Percentiles rank a stretch among this genome's conserved stretches.
Conservation (phyloP, 2,113 vertebrate genomes). For the Antennarius striatus region DNA sequence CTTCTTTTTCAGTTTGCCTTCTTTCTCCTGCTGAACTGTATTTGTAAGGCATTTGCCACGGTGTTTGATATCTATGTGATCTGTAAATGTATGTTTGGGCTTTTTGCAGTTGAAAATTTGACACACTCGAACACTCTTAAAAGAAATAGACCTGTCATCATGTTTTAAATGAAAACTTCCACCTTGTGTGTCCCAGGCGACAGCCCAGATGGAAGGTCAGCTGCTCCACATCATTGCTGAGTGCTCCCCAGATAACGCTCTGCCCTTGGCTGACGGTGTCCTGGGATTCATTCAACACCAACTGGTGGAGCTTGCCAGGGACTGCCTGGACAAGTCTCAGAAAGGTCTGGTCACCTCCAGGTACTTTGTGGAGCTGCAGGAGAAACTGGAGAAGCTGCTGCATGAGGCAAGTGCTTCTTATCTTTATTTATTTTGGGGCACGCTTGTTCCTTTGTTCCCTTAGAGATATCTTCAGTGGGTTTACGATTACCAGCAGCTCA, state of each 20-base stretch:
- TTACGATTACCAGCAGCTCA: slow-evolving; percentile 9
- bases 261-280: slow-evolving; percentile 90
- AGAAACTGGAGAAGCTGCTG: slow-evolving; percentile 93
- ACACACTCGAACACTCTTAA: background rate
- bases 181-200: slow-evolving; percentile 81
- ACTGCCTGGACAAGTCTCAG: slow-evolving; percentile 92
- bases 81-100: background rate
- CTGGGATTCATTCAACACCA: slow-evolving; percentile 97
- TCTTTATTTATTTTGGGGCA: background rate
- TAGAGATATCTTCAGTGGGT: background rate
- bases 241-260: slow-evolving; percentile 78
- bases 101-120: background rate
- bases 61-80: background rate
- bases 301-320: slow-evolving; percentile 90
- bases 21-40: background rate
- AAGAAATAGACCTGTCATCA: background rate
- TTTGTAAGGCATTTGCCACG: background rate
- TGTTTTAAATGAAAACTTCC: slow-evolving; percentile 32
- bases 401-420: slow-evolving; percentile 80
- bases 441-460: background rate
- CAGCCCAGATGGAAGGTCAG: slow-evolving; percentile 92
- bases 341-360: slow-evolving; percentile 89
- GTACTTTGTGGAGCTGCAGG: slow-evolving; percentile 96
- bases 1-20: too few species aligned
- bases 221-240: slow-evolving; percentile 86